Evolutionary conservation across 2,888 invertebrate genomes (phyloP).

Genomic region (Pachydiplax longipennis): DNA sequence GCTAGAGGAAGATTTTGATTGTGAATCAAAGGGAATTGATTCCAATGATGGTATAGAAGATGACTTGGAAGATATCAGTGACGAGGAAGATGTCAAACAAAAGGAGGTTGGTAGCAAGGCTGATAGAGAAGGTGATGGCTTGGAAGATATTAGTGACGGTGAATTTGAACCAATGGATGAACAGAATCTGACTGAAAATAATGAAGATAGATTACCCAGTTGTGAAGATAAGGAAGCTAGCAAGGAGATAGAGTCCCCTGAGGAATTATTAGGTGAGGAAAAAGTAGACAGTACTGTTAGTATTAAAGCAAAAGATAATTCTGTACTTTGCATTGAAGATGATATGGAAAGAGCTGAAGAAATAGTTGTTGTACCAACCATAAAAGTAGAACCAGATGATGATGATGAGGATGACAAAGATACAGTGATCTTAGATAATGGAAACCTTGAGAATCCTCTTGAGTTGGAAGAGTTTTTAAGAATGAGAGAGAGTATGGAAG

Average conservation of each 20-base stretch:
- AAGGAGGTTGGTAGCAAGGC: background rate
- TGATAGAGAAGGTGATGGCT: background rate
- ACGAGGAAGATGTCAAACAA: too few relatives aligned
- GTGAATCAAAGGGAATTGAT: background rate
- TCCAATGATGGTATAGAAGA: too few relatives aligned
- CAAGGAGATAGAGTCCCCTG: background rate
- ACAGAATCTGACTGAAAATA: background rate
- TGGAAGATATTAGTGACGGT: conserved; percentile 21
- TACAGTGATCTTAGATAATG: too few relatives aligned
- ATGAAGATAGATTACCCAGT: background rate
- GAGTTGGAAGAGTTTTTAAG: too few relatives aligned
- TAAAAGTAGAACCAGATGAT: too few relatives aligned
- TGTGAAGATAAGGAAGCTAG: background rate
- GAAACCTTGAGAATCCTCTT: too few relatives aligned
- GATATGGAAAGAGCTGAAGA: background rate
- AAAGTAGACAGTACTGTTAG: background rate
- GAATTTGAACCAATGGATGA: background rate
- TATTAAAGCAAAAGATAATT: background rate
- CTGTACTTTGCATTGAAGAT: background rate
- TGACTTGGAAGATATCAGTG: too few relatives aligned
- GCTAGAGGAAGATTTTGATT: background rate
- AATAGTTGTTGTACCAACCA: too few relatives aligned
- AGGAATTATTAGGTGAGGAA: background rate
- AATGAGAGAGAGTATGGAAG: too few relatives aligned
- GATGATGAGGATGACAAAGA: too few relatives aligned